phyloP scores from a whole-genome alignment of 2,888 invertebrate species.

The Chrysodeixis includens region DNA sequence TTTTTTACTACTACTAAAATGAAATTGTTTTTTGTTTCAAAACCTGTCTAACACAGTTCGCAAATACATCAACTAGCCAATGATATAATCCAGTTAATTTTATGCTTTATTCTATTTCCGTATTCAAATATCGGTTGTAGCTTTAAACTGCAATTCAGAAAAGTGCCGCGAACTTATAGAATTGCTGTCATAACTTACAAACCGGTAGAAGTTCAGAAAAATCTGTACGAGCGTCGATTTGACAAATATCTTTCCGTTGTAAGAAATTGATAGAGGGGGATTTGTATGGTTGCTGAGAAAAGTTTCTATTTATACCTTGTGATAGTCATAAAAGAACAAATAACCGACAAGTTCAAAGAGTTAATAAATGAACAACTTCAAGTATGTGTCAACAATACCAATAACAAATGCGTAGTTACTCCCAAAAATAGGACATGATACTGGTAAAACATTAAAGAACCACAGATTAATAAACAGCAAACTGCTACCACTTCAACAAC shows the following conservation, averaged over 20 bases:
- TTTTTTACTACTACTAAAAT: background rate
- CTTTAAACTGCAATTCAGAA: conserved; percentile 23
- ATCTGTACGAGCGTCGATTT: conserved; percentile 47
- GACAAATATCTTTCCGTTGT: conserved; percentile 29
- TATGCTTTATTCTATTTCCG: conserved; percentile 2
- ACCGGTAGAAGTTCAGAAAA: conserved; percentile 38
- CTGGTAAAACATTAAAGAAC: background rate
- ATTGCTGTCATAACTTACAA: conserved; percentile 48
- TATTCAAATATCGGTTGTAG: conserved; percentile 26
- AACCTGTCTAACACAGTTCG: too few relatives aligned
- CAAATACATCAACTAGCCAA: too few relatives aligned
- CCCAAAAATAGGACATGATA: background rate
- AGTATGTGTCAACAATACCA: too few relatives aligned
- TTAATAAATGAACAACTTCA: too few relatives aligned
- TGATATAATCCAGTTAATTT: too few relatives aligned
- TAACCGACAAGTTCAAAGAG: too few relatives aligned
- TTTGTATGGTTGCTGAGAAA: background rate
- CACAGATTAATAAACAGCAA: conserved; percentile 14
- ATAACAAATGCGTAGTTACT: too few relatives aligned
- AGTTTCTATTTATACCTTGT: background rate
- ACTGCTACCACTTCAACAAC: conserved; percentile 13
- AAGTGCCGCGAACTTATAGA: conserved; percentile 38
- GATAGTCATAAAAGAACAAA: too few relatives aligned
- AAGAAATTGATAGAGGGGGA: conserved; percentile 23
- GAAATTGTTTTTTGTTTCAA: background rate